Evolutionary conservation across 2,888 invertebrate species (phyloP).

Genomic region (Oeneis ivallda): DNA sequence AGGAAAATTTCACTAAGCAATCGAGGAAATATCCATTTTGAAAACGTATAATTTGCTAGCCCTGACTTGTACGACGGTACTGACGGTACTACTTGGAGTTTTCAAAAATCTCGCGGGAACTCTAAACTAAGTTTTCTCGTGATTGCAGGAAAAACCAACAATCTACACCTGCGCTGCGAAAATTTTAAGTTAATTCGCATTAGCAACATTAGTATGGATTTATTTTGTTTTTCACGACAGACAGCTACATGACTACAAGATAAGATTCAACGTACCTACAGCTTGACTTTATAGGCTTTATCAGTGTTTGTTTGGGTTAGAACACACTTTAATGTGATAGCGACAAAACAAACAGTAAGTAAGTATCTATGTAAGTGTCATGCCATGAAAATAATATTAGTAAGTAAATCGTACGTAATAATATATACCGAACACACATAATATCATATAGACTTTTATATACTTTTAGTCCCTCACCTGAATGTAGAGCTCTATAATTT

Average conservation of each 20-base stretch:
- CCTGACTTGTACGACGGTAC: too few species aligned
- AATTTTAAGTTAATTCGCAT: too few species aligned
- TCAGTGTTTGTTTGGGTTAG: constrained; percentile 24
- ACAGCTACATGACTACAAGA: constrained; percentile 14
- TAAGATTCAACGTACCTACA: constrained; percentile 9
- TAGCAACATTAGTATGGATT: too few species aligned
- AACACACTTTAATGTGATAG: constrained; percentile 22
- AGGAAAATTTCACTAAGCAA: background rate
- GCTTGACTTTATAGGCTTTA: constrained; percentile 13
- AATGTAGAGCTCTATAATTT: background rate
- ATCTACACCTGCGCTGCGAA: too few species aligned
- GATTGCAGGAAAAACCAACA: too few species aligned
- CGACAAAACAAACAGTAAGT: constrained; percentile 18
- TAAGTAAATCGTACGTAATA: constrained; percentile 5
- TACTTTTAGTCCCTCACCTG: background rate
- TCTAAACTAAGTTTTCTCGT: too few species aligned
- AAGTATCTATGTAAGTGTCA: too few species aligned
- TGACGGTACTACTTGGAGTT: too few species aligned
- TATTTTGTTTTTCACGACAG: too few species aligned
- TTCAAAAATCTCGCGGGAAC: too few species aligned
- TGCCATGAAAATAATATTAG: constrained; percentile 11
- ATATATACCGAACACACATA: background rate
- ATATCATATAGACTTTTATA: too few species aligned
- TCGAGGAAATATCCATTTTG: background rate
- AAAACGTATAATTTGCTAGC: too few species aligned